Evolutionary conservation across 2,113 vertebrate species (phyloP).

Genomic region (Brachyhypopomus gauderio): DNA sequence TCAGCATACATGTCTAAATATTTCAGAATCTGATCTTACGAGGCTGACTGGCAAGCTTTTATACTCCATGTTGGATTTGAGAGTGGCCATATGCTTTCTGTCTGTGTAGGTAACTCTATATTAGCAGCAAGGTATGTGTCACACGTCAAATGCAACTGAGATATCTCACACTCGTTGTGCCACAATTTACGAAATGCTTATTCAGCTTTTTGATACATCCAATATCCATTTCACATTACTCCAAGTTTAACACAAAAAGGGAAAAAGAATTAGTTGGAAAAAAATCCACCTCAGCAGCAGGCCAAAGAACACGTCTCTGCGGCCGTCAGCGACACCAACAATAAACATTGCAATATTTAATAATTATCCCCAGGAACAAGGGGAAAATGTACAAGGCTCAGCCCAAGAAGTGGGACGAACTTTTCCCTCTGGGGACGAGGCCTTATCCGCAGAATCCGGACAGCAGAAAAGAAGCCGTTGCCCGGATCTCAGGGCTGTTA

Average conservation of each 20-base stretch:
- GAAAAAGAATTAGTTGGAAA: constrained; percentile 13
- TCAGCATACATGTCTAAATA: too few species aligned
- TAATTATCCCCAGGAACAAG: constrained; percentile 62
- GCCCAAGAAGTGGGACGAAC: constrained; percentile 54
- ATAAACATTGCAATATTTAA: constrained; percentile 67
- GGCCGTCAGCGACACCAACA: constrained; percentile 64
- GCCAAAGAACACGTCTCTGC: constrained; percentile 65
- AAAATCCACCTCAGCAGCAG: neutral
- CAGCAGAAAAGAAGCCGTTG: constrained; percentile 44
- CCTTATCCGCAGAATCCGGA: constrained; percentile 47
- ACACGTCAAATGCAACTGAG: neutral
- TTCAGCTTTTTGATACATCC: constrained; percentile 44
- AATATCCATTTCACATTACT: constrained; percentile 37
- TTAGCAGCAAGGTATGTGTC: constrained; percentile 6
- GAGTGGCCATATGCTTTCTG: constrained; percentile 27
- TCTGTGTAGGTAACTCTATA: constrained; percentile 18
- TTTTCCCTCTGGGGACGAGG: constrained; percentile 40
- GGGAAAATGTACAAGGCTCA: constrained; percentile 48
- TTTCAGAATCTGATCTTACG: neutral
- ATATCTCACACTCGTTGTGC: constrained; percentile 26
- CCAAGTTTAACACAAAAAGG: constrained; percentile 30
- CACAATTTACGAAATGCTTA: constrained; percentile 20
- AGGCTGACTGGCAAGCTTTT: neutral
- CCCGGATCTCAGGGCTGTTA: constrained; percentile 64
- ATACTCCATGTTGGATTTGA: constrained; percentile 8